A percentile compares a stretch with the other conserved stretches of the same genome.
phyloP scores from a whole-genome alignment of 1,140 invertebrate genomes.

The Nebria ingens region DNA sequence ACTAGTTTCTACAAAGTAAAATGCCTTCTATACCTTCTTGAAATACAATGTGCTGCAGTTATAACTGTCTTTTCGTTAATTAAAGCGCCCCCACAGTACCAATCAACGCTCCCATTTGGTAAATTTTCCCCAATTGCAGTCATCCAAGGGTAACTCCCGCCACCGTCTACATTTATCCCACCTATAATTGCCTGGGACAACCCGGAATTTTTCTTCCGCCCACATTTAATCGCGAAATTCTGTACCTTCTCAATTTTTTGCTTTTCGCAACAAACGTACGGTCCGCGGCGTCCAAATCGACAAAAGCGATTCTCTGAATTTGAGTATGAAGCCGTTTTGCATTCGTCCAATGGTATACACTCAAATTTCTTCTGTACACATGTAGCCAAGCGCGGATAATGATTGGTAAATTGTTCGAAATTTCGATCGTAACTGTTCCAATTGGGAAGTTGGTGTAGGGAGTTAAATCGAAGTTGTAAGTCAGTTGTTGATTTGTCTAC shows the following conservation, averaged over 20 bases:
- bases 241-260: not conserved
- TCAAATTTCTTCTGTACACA: not conserved
- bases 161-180: not conserved
- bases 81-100: slow-evolving; percentile 1
- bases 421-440: not conserved
- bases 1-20: not conserved
- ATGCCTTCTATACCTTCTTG: slow-evolving; percentile 6
- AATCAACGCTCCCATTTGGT: not conserved
- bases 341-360: not conserved
- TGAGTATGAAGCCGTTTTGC: not conserved
- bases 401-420: not conserved
- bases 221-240: not conserved
- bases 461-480: not conserved
- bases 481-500: not conserved
- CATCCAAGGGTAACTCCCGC: not conserved
- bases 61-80: not conserved
- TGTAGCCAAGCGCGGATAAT: not conserved
- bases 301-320: not conserved
- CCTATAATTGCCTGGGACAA: not conserved
- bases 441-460: not conserved
- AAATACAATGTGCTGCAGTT: not conserved
- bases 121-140: not conserved
- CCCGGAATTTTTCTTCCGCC: not conserved
- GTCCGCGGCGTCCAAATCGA: not conserved
- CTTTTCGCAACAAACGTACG: not conserved